Percentiles rank a stretch among this genome's conserved stretches.
Conservation (phyloP, 2,797 vertebrate species). For the Huso huso region DNA sequence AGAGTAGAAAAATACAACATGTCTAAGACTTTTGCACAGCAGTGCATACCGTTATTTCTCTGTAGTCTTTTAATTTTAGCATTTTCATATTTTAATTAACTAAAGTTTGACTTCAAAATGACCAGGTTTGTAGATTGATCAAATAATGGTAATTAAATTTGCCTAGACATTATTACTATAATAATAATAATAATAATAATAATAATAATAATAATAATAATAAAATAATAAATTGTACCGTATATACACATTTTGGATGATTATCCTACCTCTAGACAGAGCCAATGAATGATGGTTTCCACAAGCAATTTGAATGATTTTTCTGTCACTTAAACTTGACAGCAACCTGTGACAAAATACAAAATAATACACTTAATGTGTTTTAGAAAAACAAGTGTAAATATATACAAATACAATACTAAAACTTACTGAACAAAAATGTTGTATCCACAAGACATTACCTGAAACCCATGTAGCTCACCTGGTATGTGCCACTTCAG, state of each 20-base stretch:
- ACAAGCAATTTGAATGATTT: constrained; percentile 1
- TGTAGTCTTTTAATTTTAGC: too few species aligned
- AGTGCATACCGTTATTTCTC: too few species aligned
- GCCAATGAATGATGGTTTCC: background rate
- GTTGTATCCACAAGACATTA: background rate
- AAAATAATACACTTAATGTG: background rate
- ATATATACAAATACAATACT: background rate
- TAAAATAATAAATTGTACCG: background rate
- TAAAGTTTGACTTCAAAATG: too few species aligned
- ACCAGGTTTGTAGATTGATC: too few species aligned
- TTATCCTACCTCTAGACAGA: background rate
- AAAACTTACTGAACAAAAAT: background rate
- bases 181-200: background rate
- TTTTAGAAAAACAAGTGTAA: background rate
- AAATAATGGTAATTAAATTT: too few species aligned
- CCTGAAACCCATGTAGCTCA: constrained; percentile 31
- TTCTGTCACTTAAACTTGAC: background rate
- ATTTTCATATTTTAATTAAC: too few species aligned
- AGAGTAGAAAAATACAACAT: too few species aligned
- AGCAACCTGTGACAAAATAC: background rate
- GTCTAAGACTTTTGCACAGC: too few species aligned
- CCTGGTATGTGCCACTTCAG: background rate
- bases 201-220: background rate
- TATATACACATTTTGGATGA: background rate
- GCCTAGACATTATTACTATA: too few species aligned